phyloP scores from a whole-genome alignment of 2,797 vertebrate species.

The Coluber constrictor region DNA sequence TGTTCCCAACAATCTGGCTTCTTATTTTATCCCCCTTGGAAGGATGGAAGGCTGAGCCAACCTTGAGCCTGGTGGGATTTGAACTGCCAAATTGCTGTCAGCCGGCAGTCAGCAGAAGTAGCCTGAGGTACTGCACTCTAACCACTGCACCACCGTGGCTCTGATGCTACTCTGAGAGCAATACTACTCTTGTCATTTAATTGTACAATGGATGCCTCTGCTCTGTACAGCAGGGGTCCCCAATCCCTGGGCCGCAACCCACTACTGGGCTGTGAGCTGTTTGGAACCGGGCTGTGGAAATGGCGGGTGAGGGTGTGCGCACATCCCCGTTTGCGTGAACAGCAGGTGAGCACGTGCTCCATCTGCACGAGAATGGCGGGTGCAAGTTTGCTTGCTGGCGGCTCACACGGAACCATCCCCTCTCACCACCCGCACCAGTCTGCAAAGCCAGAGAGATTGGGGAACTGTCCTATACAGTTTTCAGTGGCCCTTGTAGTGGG shows the following conservation, averaged over 20 bases:
- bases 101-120: too few species aligned
- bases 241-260: not conserved
- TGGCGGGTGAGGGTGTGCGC: fast-evolving
- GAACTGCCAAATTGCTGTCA: not conserved
- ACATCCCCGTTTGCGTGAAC: too few species aligned
- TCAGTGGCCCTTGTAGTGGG: not conserved
- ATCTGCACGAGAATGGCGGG: too few species aligned
- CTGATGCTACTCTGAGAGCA: not conserved
- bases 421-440: too few species aligned
- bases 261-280: not conserved
- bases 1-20: not conserved
- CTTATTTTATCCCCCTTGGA: not conserved
- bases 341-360: too few species aligned
- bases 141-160: not conserved
- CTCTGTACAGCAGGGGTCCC: not conserved
- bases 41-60: not conserved
- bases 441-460: too few species aligned
- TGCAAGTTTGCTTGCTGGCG: too few species aligned
- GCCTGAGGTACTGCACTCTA: not conserved
- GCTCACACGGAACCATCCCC: too few species aligned
- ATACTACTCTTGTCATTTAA: not conserved
- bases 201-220: not conserved
- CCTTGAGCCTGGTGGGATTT: not conserved
- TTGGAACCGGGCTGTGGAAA: too few species aligned
- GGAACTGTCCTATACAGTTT: not conserved